These are phyloP conservation scores for Synanthedon andrenaeformis DNA, from an alignment of 2,888 invertebrate genomes.

Conservation along the genomic window DNA sequence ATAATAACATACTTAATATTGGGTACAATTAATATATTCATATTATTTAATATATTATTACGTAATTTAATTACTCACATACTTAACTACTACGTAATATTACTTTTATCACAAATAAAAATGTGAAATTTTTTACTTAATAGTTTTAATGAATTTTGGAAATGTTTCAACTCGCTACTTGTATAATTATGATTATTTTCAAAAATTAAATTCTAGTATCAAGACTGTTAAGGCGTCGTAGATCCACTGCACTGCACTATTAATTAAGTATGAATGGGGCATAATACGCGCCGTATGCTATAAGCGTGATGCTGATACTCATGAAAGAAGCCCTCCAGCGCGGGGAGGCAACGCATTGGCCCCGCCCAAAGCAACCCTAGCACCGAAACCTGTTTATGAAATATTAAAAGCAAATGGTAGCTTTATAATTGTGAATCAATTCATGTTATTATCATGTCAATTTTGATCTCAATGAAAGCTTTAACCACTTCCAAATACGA, in stretches of 20 bases:
- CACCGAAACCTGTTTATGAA: conserved; percentile 49
- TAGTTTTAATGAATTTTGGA: too few species aligned
- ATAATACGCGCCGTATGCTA: conserved; percentile 60
- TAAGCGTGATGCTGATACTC: conserved; percentile 43
- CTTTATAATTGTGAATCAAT: conserved; percentile 56
- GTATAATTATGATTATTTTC: too few species aligned
- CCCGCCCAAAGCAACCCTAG: conserved; percentile 37
- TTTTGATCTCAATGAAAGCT: conserved; percentile 41
- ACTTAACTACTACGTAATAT: too few species aligned
- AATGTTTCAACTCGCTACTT: too few species aligned
- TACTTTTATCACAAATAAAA: too few species aligned
- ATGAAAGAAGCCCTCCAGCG: conserved; percentile 23
- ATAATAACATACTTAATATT: too few species aligned
- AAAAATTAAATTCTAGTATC: conserved; percentile 15
- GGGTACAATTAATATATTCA: too few species aligned
- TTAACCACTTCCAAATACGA: background rate
- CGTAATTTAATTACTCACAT: too few species aligned
- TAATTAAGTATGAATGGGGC: conserved; percentile 67
- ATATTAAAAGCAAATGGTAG: conserved; percentile 49
- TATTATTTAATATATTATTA: too few species aligned
- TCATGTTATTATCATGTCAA: conserved; percentile 63
- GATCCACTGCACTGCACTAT: conserved; percentile 25
- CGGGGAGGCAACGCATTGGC: conserved; percentile 35
- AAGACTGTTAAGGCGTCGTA: conserved; percentile 23
- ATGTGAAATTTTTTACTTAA: too few species aligned